Evolutionary conservation across 2,113 vertebrate genomes (phyloP).

Genomic region (Pteronura brasiliensis): DNA sequence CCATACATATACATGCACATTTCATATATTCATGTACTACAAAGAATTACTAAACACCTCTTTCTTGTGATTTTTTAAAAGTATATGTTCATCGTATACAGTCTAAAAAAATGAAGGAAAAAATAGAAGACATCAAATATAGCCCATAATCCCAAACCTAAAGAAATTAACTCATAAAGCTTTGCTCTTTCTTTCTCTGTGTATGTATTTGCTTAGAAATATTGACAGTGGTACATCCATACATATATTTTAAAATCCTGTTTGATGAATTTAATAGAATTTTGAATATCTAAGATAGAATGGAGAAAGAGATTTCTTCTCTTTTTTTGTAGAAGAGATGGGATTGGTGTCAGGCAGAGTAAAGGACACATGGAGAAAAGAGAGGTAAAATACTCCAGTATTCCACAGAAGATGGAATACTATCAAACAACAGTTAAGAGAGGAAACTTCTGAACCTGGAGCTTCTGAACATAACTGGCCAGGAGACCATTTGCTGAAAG

Average conservation of each 20-base stretch:
- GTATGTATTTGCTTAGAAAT: not conserved
- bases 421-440: not conserved
- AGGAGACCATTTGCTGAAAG: not conserved
- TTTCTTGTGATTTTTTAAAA: not conserved
- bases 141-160: not conserved
- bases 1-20: not conserved
- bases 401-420: not conserved
- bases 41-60: not conserved
- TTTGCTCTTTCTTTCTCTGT: not conserved
- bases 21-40: not conserved
- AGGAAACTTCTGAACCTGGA: not conserved
- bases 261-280: not conserved
- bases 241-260: not conserved
- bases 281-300: not conserved
- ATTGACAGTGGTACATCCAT: not conserved
- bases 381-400: not conserved
- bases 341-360: not conserved
- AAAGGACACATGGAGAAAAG: not conserved
- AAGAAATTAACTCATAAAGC: not conserved
- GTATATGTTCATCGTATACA: not conserved
- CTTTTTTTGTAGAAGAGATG: not conserved
- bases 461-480: not conserved
- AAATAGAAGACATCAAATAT: not conserved
- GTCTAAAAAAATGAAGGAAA: not conserved
- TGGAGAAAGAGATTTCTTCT: not conserved